Evolutionary conservation across 2,797 vertebrate genomes (phyloP).

Genomic region (Enteromius afrohamiltoni): DNA sequence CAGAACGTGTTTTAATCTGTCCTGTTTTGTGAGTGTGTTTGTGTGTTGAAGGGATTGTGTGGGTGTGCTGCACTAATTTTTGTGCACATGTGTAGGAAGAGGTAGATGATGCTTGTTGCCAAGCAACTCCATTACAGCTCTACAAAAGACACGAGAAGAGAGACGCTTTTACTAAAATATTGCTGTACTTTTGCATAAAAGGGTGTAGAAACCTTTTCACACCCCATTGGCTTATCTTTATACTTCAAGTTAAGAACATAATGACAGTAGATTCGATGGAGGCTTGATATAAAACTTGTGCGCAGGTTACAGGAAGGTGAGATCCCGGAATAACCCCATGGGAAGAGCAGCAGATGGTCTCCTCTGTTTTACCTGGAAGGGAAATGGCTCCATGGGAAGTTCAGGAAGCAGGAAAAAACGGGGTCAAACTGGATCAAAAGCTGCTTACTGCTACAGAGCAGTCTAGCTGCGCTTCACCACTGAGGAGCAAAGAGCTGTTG

Average conservation of each 20-base stretch:
- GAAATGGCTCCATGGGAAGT: slow-evolving; percentile 42
- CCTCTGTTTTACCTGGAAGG: slow-evolving; percentile 50
- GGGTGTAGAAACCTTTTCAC: background rate
- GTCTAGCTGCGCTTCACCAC: slow-evolving; percentile 31
- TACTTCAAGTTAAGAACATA: background rate
- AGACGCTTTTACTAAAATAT: slow-evolving; percentile 29
- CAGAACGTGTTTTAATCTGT: slow-evolving; percentile 15
- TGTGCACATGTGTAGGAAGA: slow-evolving; percentile 70
- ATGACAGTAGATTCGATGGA: background rate
- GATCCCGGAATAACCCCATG: slow-evolving; percentile 34
- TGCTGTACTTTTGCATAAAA: background rate
- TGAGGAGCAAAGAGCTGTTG: slow-evolving; percentile 21
- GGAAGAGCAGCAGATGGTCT: slow-evolving; percentile 48
- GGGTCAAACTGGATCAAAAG: slow-evolving; percentile 69
- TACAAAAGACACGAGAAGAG: slow-evolving; percentile 42
- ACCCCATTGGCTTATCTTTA: background rate
- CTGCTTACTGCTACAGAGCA: slow-evolving; percentile 53
- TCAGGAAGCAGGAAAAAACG: slow-evolving; percentile 49
- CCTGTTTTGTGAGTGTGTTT: slow-evolving; percentile 28
- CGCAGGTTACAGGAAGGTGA: slow-evolving; percentile 43
- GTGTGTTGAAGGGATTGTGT: slow-evolving; percentile 47
- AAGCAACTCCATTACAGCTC: slow-evolving; percentile 70
- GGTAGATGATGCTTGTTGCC: slow-evolving; percentile 76
- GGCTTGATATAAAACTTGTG: slow-evolving; percentile 21
- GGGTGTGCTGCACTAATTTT: slow-evolving; percentile 50